Evolutionary conservation across 2,113 vertebrate genomes (phyloP), one percentile per base, ranked within the genome.

Genomic region (Equus quagga): DNA sequence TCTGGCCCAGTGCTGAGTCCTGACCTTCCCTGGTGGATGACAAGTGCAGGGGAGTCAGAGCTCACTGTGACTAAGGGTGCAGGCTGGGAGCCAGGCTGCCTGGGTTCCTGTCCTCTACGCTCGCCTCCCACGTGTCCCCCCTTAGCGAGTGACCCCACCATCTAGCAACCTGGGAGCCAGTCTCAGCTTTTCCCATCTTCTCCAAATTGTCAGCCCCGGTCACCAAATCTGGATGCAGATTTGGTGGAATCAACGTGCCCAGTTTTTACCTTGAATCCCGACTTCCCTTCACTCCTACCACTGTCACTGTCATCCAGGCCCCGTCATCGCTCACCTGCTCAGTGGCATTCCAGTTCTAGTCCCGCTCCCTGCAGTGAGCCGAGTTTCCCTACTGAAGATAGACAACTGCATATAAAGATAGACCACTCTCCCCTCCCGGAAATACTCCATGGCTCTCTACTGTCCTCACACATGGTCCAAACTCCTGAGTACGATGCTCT

Each of bases 41-140:
- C 24, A 79, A 28, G 33, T 19, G 3, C 2, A 0, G 9, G 46
- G 11, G 64, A 41, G 6, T 44, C 19, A 41, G 91, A 60, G 41
- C 0, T 0, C 2, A 1, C 12, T 4, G 28, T 19, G 26, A 51
- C 12, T 10, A 62, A 49, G 72, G n/a, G 0, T 15, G 4, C 31
- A 5, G 21, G 62, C 69, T 58, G 0, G 5, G 24, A 51, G 13
- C 60, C 41, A 44, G 82, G 46, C 46, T 72, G 54, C 31, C 73
- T 46, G 33, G 24, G 9, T 26, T 73, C 70, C 56, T 6, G 31
- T 28, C 36, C 51, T 80, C 46, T 21, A 3, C 6, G 6, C 19
- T 14, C 11, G 14, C 8, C 19, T 44, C 28, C 15, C 72, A 6
- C 3, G 4, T 14, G 24, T 28, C 19, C 54, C 8, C 26, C 28